A percentile compares a stretch with the other conserved stretches of the same genome.
These are phyloP conservation scores for Graptemys geographica DNA, from an alignment of 2,797 vertebrate species.

Conservation along the genomic window DNA sequence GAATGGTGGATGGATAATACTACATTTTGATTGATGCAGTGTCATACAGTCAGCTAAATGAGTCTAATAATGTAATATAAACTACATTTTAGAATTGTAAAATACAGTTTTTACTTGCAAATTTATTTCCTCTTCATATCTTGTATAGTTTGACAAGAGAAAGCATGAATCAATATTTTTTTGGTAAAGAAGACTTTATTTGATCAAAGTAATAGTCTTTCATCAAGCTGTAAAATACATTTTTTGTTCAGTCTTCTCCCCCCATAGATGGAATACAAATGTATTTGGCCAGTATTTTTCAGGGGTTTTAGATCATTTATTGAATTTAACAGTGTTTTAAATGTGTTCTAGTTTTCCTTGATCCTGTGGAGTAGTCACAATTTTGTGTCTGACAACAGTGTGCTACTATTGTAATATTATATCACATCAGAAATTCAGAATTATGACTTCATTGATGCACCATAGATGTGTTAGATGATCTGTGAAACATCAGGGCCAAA, in stretches of 20 bases:
- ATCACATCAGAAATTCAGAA: not conserved
- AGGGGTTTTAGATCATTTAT: not conserved
- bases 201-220: not conserved
- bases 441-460: not conserved
- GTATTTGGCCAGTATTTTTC: not conserved
- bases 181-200: fast-evolving
- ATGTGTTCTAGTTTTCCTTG: not conserved
- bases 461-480: not conserved
- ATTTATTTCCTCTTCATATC: not conserved
- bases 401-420: not conserved
- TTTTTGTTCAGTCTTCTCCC: not conserved
- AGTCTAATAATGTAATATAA: slow-evolving; percentile 30
- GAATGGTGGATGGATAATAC: slow-evolving; percentile 40
- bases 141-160: not conserved
- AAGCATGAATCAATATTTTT: not conserved
- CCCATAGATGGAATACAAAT: not conserved
- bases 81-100: slow-evolving; percentile 11
- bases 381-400: not conserved
- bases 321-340: not conserved
- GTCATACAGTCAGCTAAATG: slow-evolving; percentile 25
- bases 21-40: slow-evolving; percentile 63
- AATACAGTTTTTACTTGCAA: not conserved
- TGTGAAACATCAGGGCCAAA: not conserved
- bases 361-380: not conserved
- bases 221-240: not conserved